Conservation (phyloP, 2,888 invertebrate species). For the Yponomeuta sedellus region DNA sequence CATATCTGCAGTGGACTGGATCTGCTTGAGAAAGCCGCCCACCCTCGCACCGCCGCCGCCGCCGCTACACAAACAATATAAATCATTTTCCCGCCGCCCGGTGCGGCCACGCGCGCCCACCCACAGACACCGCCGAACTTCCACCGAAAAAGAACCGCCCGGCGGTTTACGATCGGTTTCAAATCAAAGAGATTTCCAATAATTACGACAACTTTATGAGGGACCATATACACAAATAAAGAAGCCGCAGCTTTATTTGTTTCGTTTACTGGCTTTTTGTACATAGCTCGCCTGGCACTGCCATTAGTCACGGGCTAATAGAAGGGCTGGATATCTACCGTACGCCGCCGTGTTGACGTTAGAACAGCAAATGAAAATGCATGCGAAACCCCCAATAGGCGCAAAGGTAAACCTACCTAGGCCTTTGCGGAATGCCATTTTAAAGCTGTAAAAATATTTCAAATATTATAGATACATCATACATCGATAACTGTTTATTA, state of each 20-base stretch:
- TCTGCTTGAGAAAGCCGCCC: slow-evolving; percentile 67
- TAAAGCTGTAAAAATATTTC: background rate
- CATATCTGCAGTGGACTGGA: slow-evolving; percentile 75
- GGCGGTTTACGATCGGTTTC: slow-evolving; percentile 7
- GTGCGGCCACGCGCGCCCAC: slow-evolving; percentile 45
- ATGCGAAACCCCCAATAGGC: slow-evolving; percentile 12
- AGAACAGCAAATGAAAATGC: slow-evolving; percentile 12
- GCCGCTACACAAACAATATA: slow-evolving; percentile 71
- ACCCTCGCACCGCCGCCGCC: slow-evolving; percentile 30
- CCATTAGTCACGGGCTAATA: slow-evolving; percentile 10
- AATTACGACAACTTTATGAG: background rate
- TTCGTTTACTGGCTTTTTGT: background rate
- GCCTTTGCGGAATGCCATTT: slow-evolving; percentile 9
- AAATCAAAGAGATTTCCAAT: slow-evolving; percentile 10
- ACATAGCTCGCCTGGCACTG: background rate
- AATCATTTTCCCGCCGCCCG: slow-evolving; percentile 67
- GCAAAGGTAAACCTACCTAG: background rate
- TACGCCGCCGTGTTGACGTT: background rate
- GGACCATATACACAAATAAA: slow-evolving; percentile 3
- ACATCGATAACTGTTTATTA: too few relatives aligned
- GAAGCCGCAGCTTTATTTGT: slow-evolving; percentile 5
- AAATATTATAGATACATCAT: too few relatives aligned
- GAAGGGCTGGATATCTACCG: slow-evolving; percentile 4
- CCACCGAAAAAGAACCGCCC: slow-evolving; percentile 8
- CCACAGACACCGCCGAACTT: background rate